Conservation (phyloP, 2,888 invertebrate genomes). For the Chelonus formosanus region DNA sequence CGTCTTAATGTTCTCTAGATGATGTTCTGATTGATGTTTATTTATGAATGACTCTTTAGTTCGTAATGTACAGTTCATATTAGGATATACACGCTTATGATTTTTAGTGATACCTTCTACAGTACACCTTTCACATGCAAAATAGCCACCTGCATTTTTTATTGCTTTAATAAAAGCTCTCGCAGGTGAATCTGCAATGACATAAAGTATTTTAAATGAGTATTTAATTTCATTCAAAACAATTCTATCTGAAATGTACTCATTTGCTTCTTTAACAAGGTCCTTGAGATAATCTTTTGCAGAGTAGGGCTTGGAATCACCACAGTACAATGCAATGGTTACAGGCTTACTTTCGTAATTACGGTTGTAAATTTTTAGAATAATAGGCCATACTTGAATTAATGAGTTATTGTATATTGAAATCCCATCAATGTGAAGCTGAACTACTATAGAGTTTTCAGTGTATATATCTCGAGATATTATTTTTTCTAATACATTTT, state of each 20-base stretch:
- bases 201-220: conserved; percentile 14
- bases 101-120: conserved; percentile 9
- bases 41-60: conserved; percentile 38
- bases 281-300: conserved; percentile 24
- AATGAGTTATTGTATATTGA: not conserved
- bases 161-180: conserved; percentile 30
- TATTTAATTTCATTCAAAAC: conserved; percentile 14
- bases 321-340: conserved; percentile 24
- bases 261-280: conserved; percentile 26
- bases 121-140: conserved; percentile 25
- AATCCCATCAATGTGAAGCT: conserved; percentile 19
- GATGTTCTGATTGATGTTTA: conserved; percentile 37
- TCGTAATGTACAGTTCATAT: conserved; percentile 28
- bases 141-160: conserved; percentile 28
- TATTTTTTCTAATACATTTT: conserved; percentile 3
- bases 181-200: conserved; percentile 30
- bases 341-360: conserved; percentile 17
- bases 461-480: not conserved
- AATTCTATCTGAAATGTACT: conserved; percentile 20
- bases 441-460: conserved; percentile 9
- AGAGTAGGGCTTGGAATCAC: conserved; percentile 26
- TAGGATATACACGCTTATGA: conserved; percentile 16
- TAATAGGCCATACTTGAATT: conserved; percentile 25
- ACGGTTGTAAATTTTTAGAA: conserved; percentile 11
- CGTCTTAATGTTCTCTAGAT: conserved; percentile 29